A percentile compares a stretch with the other conserved stretches of the same genome.
These are phyloP conservation scores for Phorcus lineatus DNA, from an alignment of 2,888 invertebrate genomes.

Conservation along the genomic window DNA sequence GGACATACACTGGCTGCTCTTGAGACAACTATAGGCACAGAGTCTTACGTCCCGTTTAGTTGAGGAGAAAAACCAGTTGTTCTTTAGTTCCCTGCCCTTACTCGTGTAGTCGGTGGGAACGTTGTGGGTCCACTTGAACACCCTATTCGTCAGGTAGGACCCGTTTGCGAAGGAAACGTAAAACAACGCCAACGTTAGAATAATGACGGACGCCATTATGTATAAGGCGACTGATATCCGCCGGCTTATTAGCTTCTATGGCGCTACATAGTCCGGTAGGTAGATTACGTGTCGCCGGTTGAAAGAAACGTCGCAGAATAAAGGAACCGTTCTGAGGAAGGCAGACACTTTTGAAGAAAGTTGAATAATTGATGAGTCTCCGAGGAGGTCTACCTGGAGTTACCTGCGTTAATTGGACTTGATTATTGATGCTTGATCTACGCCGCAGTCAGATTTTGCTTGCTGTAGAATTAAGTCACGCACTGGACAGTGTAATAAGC, in stretches of 20 bases:
- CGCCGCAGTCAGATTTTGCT: neutral
- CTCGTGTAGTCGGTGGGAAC: slow-evolving; percentile 28
- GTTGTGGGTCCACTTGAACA: slow-evolving; percentile 37
- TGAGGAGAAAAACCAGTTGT: slow-evolving; percentile 49
- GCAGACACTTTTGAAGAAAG: neutral
- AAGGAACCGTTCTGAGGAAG: neutral
- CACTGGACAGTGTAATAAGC: neutral
- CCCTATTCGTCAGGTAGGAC: neutral
- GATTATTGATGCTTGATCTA: neutral
- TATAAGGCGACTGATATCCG: neutral
- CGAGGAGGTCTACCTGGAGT: neutral
- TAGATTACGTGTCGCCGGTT: neutral
- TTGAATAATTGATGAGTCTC: neutral
- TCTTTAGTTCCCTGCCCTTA: slow-evolving; percentile 44
- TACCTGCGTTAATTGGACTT: neutral
- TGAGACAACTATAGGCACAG: slow-evolving; percentile 67
- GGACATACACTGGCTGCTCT: slow-evolving; percentile 53
- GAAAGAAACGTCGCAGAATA: slow-evolving; percentile 2
- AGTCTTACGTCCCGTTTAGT: slow-evolving; percentile 55
- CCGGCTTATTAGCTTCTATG: neutral
- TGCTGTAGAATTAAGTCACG: neutral
- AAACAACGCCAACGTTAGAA: neutral
- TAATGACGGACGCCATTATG: neutral
- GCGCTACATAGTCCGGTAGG: neutral
- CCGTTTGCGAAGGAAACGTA: neutral